Conservation (phyloP, 2,113 vertebrate genomes). For the Gymnobelideus leadbeateri region DNA sequence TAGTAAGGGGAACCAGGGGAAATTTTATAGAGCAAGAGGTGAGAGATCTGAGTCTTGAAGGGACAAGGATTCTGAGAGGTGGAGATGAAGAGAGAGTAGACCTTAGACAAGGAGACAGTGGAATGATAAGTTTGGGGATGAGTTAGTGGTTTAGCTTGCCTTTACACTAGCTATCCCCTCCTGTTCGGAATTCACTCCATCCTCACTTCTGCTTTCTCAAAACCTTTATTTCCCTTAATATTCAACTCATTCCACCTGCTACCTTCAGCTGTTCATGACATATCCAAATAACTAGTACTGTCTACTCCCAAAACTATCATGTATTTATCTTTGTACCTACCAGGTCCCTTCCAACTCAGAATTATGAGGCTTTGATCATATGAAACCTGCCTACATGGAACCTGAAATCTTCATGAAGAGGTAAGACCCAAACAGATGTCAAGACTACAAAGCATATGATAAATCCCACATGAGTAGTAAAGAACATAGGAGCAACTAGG, state of each 20-base stretch:
- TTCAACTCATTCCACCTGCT: neutral
- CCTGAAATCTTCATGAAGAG: neutral
- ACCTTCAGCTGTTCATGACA: neutral
- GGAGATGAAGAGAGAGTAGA: neutral
- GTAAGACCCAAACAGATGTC: neutral
- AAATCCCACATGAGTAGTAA: too few species aligned
- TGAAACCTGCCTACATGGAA: neutral
- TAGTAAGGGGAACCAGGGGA: neutral
- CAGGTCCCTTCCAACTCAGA: neutral
- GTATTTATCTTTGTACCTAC: neutral
- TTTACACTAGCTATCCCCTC: neutral
- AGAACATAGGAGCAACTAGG: too few species aligned
- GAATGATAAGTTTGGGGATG: neutral
- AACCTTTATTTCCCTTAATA: neutral
- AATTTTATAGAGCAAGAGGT: neutral
- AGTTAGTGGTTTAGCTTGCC: neutral
- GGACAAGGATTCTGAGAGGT: neutral
- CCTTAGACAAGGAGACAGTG: neutral
- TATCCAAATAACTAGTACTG: neutral
- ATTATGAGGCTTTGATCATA: neutral
- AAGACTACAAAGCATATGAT: neutral
- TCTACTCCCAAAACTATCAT: neutral
- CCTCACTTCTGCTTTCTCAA: neutral
- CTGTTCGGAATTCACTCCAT: neutral
- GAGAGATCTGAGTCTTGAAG: neutral